Conservation (phyloP, 2,888 invertebrate species). For the Tillus elongatus region DNA sequence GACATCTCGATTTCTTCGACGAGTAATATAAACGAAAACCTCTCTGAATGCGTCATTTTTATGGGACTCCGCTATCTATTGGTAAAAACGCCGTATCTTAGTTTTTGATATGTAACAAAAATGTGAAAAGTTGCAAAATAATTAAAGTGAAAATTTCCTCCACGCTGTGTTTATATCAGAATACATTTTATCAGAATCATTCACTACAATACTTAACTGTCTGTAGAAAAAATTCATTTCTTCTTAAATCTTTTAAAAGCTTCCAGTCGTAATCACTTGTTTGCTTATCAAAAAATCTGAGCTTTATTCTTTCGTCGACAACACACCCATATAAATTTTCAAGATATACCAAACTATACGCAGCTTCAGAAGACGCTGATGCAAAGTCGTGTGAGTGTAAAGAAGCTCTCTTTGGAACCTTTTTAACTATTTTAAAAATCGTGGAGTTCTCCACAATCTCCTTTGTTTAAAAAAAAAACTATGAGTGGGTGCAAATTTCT, state of each 20-base stretch:
- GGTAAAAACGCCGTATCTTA: too few relatives aligned
- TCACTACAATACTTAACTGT: too few relatives aligned
- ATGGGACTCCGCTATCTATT: too few relatives aligned
- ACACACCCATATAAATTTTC: conserved; percentile 49
- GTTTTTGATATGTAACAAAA: too few relatives aligned
- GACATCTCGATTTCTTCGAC: too few relatives aligned
- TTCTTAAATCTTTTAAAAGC: conserved; percentile 11
- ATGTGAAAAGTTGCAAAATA: too few relatives aligned
- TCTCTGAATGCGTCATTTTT: too few relatives aligned
- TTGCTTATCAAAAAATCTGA: conserved; percentile 14
- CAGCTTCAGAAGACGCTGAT: conserved; percentile 50
- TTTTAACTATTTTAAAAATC: conserved; percentile 55
- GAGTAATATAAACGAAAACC: too few relatives aligned
- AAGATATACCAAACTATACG: conserved; percentile 51
- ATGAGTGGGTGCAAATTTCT: conserved; percentile 50
- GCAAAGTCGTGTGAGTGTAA: conserved; percentile 52
- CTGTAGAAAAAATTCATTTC: conserved; percentile 40
- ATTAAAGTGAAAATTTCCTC: conserved; percentile 45
- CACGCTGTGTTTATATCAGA: too few relatives aligned
- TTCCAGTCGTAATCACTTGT: conserved; percentile 14
- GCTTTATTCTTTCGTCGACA: conserved; percentile 21
- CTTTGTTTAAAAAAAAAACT: conserved; percentile 58
- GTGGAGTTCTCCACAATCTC: conserved; percentile 50
- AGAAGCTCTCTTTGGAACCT: conserved; percentile 66
- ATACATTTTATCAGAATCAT: too few relatives aligned